Base-by-base conservation (phyloP, 2,113 vertebrate species). In the Pipra filicauda region DNA sequence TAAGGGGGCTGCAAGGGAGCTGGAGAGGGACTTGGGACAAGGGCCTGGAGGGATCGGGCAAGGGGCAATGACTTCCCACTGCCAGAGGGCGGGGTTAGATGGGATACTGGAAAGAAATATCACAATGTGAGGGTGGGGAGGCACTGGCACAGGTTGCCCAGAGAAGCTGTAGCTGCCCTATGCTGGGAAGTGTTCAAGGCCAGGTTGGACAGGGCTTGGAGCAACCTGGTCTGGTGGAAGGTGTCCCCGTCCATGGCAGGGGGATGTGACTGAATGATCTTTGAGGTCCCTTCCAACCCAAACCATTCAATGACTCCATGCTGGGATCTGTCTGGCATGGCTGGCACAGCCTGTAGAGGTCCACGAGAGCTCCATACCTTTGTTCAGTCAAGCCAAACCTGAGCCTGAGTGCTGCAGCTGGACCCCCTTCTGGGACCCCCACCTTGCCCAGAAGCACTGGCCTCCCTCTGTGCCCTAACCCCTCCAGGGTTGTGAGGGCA, bases 401-500 rank as follows among this genome's bases (percentile, higher is more conserved):
- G 9, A 27, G 22, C 31, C 33, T 11, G 18, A 35, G 54, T 5
- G 11, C 49, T 48, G 43, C 1, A 0, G 67, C 30, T 11, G 28
- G 48, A 49, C 55, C 28, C 15, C 12, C 58, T 52, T 1, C 52
- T 1, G 0, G 54, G 81, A 33, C 2, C 3, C 35, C 20, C 49
- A 6, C 76, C 30, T 82, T 43, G 43, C 48, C 59, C 37, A 10
- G 70, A 28, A 65, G 35, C 44, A 17, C 55, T 5, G 26, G 26
- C 48, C 72, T 49, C 61, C n/a, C 55, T 33, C 49, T 16, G 23
- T 59, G 31, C 51, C 57, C 9, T 6, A 9, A 37, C 21, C 28
- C 67, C 20, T 18, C 27, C 0, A 0, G n/a, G 54, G 43, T n/a
- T 67, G 52, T 6, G 5, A 41, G 22, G 12, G n/a, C 59, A 46